Conservation (phyloP, 2,797 vertebrate species). For the Sebastes wilsoni region DNA sequence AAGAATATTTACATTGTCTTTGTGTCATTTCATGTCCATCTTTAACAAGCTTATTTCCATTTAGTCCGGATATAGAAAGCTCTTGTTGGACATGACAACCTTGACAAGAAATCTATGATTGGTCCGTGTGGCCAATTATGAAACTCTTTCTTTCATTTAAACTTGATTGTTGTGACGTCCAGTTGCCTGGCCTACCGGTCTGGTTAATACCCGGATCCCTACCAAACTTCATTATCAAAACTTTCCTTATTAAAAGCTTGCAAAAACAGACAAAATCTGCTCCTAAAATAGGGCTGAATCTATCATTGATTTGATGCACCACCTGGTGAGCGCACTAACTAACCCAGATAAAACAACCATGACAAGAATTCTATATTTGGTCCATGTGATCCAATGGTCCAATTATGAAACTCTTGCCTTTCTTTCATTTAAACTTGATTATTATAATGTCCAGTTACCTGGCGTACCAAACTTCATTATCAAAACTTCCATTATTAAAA, state of each 20-base stretch:
- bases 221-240: background rate
- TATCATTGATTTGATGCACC: background rate
- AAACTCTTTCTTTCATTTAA: background rate
- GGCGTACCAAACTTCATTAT: background rate
- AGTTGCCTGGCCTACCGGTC: background rate
- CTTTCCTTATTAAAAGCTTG: background rate
- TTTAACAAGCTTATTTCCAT: background rate
- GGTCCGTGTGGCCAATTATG: background rate
- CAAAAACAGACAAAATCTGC: background rate
- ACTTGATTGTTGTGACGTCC: background rate
- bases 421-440: background rate
- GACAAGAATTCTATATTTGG: background rate
- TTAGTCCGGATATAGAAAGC: background rate
- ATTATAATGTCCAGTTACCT: background rate
- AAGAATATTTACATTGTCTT: background rate
- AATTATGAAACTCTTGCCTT: background rate
- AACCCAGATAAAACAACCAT: background rate
- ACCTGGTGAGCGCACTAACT: background rate
- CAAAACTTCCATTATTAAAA: background rate
- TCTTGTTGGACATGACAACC: background rate
- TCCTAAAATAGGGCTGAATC: background rate
- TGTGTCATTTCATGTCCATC: background rate
- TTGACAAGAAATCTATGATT: background rate
- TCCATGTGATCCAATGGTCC: background rate
- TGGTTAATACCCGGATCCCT: fast-evolving